phyloP scores from a whole-genome alignment of 2,888 invertebrate genomes.

The Rapana venosa region DNA sequence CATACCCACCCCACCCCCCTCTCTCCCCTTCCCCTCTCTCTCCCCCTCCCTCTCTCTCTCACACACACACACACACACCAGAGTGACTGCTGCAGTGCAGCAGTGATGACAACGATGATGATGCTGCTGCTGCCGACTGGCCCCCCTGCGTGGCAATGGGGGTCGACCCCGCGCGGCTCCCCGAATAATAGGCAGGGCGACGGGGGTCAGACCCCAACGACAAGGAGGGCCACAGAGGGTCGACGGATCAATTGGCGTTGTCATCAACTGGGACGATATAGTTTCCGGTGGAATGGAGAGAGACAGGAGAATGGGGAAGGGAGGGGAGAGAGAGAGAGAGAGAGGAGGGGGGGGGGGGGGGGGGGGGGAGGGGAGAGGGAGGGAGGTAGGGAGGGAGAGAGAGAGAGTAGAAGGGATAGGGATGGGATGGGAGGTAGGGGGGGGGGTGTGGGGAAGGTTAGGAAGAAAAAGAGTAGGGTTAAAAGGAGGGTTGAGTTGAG shows the following conservation, averaged over 20 bases:
- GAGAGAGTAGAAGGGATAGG: neutral
- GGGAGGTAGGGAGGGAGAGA: neutral
- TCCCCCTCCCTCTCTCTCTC: neutral
- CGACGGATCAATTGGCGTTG: constrained; percentile 40
- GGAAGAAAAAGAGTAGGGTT: neutral
- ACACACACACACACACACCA: neutral
- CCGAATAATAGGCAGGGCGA: constrained; percentile 30
- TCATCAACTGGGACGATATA: constrained; percentile 28
- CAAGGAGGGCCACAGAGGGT: constrained; percentile 19
- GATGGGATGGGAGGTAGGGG: neutral
- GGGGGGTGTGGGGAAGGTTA: neutral
- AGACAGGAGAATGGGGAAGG: neutral
- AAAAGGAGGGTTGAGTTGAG: neutral
- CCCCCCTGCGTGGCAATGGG: neutral
- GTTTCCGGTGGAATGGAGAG: constrained; percentile 1
- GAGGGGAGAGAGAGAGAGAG: neutral
- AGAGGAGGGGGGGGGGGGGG: neutral
- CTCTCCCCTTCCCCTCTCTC: neutral
- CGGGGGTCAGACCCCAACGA: constrained; percentile 11
- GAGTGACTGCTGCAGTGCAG: no score
- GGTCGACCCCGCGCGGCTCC: constrained; percentile 25
- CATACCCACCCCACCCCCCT: neutral
- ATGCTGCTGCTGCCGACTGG: neutral
- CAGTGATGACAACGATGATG: neutral
- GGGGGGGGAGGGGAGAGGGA: neutral